Conservation (phyloP, 2,888 invertebrate species). For the Tipula vernalis region DNA sequence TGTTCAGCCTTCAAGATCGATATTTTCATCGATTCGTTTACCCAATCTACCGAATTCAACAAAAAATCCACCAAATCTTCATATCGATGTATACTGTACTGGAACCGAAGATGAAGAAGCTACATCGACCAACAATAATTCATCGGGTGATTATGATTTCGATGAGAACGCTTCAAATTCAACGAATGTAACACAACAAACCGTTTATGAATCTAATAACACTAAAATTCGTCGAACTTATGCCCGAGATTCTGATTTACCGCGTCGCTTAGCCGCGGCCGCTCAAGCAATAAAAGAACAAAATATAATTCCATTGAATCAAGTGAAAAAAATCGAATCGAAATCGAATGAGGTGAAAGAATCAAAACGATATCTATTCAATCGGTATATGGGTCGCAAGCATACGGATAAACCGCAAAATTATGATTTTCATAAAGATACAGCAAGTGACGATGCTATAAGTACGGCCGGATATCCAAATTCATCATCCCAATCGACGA, state of each 20-base stretch:
- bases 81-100: slow-evolving; percentile 64
- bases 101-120: slow-evolving; percentile 40
- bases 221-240: slow-evolving; percentile 46
- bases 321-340: slow-evolving; percentile 22
- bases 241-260: slow-evolving; percentile 35
- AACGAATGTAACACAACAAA: slow-evolving; percentile 39
- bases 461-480: slow-evolving; percentile 49
- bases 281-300: slow-evolving; percentile 4
- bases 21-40: slow-evolving; percentile 12
- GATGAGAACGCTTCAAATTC: slow-evolving; percentile 33
- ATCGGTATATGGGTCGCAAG: slow-evolving; percentile 33
- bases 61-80: slow-evolving; percentile 49
- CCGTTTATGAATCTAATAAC: slow-evolving; percentile 49
- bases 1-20: background rate
- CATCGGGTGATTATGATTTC: slow-evolving; percentile 26
- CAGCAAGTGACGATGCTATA: slow-evolving; percentile 37
- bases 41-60: slow-evolving; percentile 9
- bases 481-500: slow-evolving; percentile 42
- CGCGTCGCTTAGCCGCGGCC: slow-evolving; percentile 23
- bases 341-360: slow-evolving; percentile 34
- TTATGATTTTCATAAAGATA: slow-evolving; percentile 29
- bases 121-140: slow-evolving; percentile 23
- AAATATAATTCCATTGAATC: background rate
- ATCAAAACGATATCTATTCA: slow-evolving; percentile 34
- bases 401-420: slow-evolving; percentile 27